Evolutionary conservation across 2,888 invertebrate species (phyloP), one percentile per base, ranked within the genome.

Genomic region (Drosophila neonasuta): DNA sequence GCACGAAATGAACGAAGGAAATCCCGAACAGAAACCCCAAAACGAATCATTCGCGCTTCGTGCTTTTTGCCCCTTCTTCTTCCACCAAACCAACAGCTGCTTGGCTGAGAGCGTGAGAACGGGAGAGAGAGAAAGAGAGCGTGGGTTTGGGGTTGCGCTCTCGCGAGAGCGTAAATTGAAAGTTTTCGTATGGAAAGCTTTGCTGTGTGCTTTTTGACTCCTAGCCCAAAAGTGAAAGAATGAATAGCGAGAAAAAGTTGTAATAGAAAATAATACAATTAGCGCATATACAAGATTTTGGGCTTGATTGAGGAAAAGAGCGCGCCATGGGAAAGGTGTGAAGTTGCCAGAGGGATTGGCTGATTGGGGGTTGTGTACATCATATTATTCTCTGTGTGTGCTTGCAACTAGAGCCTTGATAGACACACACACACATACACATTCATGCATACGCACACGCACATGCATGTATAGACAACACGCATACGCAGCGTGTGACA

Each of bases 261-360:
- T 62, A 65, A 77, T 72, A 65, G 61, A 77, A 77, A 73, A 68
- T 72, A 74, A 74, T 77, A 72, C 42, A 74, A 77, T 72, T 71
- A 71, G 60, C 60, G 60, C 59, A 54, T 71, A 74, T 71, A 77
- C 39, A 77, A 56, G 60, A 71, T 71, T 72, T 51, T 49, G 13
- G 62, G 67, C 59, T 57, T 56, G 65, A 56, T 71, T 62, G 24
- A 36, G 41, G 7, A 17, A 13, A 24, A 9, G 17, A 24, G 6
- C 20, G 17, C 13, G 13, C 36, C 9, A 41, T 1, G 20, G 20
- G 36, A 3, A 11, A 8, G 17, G 8, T 20, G 46, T n/a, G 29
- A 29, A 54, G 32, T 51, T 39, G 3, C 24, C 17, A 34, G 8
- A 17, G 49, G 55, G 11, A 11, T 30, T 20, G 29, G 8, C n/a